phyloP scores from a whole-genome alignment of 2,113 vertebrate species.

The Upupa epops region DNA sequence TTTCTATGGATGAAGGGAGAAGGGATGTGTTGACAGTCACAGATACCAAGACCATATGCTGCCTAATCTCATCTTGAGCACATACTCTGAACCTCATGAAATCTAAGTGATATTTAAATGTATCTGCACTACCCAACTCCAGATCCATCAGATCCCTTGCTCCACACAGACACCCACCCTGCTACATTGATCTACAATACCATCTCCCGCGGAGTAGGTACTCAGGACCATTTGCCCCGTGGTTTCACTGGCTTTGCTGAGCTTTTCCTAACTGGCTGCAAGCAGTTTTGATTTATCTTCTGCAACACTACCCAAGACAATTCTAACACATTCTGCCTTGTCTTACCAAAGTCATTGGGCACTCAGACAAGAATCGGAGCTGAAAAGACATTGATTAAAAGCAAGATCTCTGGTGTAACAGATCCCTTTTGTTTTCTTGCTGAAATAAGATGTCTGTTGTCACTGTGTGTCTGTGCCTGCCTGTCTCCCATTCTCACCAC shows the following conservation, averaged over 20 bases:
- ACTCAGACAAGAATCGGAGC: background rate
- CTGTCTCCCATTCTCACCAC: background rate
- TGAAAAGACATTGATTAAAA: background rate
- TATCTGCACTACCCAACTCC: background rate
- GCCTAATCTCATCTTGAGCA: conserved; percentile 55
- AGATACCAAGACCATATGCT: conserved; percentile 63
- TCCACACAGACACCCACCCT: background rate
- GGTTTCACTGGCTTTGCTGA: background rate
- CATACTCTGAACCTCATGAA: conserved; percentile 35
- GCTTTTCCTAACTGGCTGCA: background rate
- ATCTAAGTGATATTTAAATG: conserved; percentile 22
- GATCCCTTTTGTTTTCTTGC: background rate
- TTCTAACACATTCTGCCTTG: background rate
- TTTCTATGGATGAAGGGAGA: conserved; percentile 47
- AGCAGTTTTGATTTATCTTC: background rate
- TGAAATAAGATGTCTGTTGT: background rate
- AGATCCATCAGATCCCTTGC: background rate
- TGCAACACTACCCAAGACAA: background rate
- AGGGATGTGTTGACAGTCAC: conserved; percentile 66
- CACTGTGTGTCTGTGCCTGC: background rate
- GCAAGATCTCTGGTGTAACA: background rate
- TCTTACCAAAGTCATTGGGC: background rate
- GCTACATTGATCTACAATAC: background rate
- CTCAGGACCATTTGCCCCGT: background rate
- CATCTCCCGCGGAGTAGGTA: background rate